These are phyloP conservation scores for Cordilura impudica DNA, from an alignment of 2,888 invertebrate genomes.

Conservation along the genomic window DNA sequence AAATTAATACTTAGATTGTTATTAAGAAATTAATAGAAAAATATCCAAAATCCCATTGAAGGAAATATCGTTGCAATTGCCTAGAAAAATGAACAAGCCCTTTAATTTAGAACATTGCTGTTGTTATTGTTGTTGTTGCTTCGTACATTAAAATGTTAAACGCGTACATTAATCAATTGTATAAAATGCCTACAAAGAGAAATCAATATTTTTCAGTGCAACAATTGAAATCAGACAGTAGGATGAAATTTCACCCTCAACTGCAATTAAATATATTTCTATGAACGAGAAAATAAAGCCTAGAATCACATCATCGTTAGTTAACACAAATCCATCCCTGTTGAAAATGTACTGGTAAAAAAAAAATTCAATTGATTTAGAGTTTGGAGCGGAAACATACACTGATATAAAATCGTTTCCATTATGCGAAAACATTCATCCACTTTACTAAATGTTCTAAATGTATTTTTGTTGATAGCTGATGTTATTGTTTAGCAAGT, in stretches of 20 bases:
- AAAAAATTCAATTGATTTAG: slow-evolving; percentile 58
- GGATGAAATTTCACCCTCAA: slow-evolving; percentile 60
- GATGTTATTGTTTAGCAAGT: slow-evolving; percentile 67
- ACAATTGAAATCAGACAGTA: slow-evolving; percentile 53
- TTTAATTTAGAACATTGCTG: neutral
- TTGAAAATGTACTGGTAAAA: neutral
- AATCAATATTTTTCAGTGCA: slow-evolving; percentile 57
- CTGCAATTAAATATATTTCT: slow-evolving; percentile 60
- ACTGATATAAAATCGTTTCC: slow-evolving; percentile 19
- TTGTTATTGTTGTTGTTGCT: too few relatives aligned
- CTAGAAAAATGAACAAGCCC: neutral
- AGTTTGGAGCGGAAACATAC: slow-evolving; percentile 52
- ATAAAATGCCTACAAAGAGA: slow-evolving; percentile 31
- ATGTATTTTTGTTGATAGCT: slow-evolving; percentile 26
- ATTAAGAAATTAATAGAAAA: too few relatives aligned
- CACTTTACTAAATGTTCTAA: slow-evolving; percentile 56
- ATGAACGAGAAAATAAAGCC: slow-evolving; percentile 19
- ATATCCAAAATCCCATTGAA: too few relatives aligned
- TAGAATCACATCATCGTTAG: slow-evolving; percentile 49
- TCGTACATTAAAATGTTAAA: neutral
- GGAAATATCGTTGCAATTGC: too few relatives aligned
- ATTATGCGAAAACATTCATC: slow-evolving; percentile 30
- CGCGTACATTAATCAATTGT: neutral
- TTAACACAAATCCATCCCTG: slow-evolving; percentile 11
- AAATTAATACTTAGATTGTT: too few relatives aligned